A percentile compares a stretch with the other conserved stretches of the same genome.
These are phyloP conservation scores for Drosophila anomelani DNA, from an alignment of 2,888 invertebrate species.

Conservation along the genomic window DNA sequence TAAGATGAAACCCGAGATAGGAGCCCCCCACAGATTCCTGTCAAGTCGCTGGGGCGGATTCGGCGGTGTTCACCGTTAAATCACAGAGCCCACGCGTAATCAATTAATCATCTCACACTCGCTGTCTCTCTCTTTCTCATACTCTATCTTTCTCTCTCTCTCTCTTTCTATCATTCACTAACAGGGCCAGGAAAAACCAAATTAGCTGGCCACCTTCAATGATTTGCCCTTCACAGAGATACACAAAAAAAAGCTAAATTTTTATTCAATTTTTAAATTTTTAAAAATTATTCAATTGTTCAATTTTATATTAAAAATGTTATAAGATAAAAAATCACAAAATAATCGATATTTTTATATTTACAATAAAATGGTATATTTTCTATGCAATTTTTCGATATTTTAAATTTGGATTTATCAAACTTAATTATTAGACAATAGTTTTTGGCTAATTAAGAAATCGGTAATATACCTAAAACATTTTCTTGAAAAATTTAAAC, in stretches of 20 bases:
- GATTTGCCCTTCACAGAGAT: conserved; percentile 21
- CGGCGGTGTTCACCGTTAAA: conserved; percentile 36
- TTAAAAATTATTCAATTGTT: too few relatives aligned
- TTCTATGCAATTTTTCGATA: too few relatives aligned
- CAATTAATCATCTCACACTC: conserved; percentile 62
- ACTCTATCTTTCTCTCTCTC: background rate
- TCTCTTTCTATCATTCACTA: background rate
- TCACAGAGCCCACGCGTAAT: conserved; percentile 54
- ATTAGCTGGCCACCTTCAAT: conserved; percentile 39
- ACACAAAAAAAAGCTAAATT: background rate
- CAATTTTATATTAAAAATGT: too few relatives aligned
- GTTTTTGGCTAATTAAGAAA: too few relatives aligned
- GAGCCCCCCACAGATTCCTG: background rate
- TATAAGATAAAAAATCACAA: too few relatives aligned
- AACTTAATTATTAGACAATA: too few relatives aligned
- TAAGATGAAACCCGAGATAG: conserved; percentile 34
- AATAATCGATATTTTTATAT: too few relatives aligned
- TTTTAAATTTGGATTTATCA: too few relatives aligned
- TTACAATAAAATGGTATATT: too few relatives aligned
- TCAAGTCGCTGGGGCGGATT: conserved; percentile 2
- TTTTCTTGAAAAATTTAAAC: too few relatives aligned
- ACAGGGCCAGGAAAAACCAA: conserved; percentile 16
- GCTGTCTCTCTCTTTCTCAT: background rate
- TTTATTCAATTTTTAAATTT: too few relatives aligned
- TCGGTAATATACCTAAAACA: too few relatives aligned